Evolutionary conservation across 2,888 invertebrate species (phyloP).

Genomic region (Panzeria rudis): DNA sequence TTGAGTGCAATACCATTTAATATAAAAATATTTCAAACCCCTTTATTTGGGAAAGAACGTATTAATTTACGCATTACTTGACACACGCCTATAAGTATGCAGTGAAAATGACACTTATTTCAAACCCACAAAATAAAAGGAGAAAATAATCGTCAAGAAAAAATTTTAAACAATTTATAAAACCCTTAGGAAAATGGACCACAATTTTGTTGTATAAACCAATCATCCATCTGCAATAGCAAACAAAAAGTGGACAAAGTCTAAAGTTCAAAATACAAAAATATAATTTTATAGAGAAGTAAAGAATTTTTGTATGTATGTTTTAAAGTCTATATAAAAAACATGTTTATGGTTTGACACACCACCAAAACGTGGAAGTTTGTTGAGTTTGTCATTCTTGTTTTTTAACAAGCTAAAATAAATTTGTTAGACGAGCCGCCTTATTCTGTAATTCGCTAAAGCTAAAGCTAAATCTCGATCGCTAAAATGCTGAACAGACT

Average conservation of each 20-base stretch:
- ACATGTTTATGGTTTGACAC: too few relatives aligned
- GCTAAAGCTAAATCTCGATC: too few relatives aligned
- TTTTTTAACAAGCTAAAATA: too few relatives aligned
- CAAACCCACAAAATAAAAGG: slow-evolving; percentile 33
- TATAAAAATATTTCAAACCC: slow-evolving; percentile 27
- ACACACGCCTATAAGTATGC: slow-evolving; percentile 59
- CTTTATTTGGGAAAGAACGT: slow-evolving; percentile 9
- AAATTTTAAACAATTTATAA: slow-evolving; percentile 35
- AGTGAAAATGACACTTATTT: slow-evolving; percentile 66
- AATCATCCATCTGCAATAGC: slow-evolving; percentile 33
- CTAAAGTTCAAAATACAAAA: not conserved
- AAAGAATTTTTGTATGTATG: not conserved
- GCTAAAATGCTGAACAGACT: too few relatives aligned
- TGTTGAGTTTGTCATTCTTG: too few relatives aligned
- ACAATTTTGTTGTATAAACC: slow-evolving; percentile 48
- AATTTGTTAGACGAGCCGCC: too few relatives aligned
- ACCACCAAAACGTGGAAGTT: too few relatives aligned
- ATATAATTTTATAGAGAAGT: not conserved
- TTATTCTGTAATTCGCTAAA: too few relatives aligned
- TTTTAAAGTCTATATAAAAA: not conserved
- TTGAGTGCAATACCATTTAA: slow-evolving; percentile 35
- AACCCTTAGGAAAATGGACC: slow-evolving; percentile 9
- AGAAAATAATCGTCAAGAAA: slow-evolving; percentile 4
- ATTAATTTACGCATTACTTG: slow-evolving; percentile 63
- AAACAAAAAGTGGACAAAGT: not conserved